phyloP scores from a whole-genome alignment of 2,797 vertebrate genomes.

The Aphelocoma californica region DNA sequence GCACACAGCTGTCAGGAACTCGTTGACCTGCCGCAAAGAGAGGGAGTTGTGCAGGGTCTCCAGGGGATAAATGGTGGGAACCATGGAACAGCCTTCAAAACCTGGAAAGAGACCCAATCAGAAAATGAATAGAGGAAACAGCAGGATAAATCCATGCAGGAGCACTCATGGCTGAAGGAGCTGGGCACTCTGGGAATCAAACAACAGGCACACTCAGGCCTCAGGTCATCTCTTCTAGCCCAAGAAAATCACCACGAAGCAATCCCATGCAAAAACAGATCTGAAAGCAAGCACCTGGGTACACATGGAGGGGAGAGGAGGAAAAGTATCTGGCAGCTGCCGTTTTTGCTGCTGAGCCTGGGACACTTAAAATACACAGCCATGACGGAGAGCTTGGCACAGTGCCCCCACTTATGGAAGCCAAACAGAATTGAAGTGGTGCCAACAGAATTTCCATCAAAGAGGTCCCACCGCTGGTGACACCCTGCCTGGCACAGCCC shows the following conservation, averaged over 20 bases:
- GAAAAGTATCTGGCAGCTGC: background rate
- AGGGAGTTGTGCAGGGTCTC: slow-evolving; percentile 99
- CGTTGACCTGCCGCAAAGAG: slow-evolving; percentile 92
- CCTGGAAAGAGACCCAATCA: slow-evolving; percentile 79
- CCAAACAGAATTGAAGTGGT: background rate
- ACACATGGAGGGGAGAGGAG: background rate
- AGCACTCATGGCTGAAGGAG: background rate
- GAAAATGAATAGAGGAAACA: slow-evolving; percentile 54
- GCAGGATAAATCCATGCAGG: background rate
- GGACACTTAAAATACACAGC: background rate
- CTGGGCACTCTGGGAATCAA: background rate
- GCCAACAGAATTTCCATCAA: background rate
- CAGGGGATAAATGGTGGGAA: slow-evolving; percentile 96
- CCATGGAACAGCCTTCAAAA: slow-evolving; percentile 99
- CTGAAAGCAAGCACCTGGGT: slow-evolving; percentile 26
- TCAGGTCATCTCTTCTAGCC: slow-evolving; percentile 7
- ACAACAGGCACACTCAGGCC: slow-evolving; percentile 40
- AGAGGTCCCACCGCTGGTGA: background rate
- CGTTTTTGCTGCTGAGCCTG: background rate
- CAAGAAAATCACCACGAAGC: background rate
- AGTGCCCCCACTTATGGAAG: background rate
- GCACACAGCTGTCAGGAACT: slow-evolving; percentile 89
- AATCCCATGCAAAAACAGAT: slow-evolving; percentile 47
- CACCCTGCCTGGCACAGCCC: background rate
- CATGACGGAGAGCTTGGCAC: background rate